phyloP scores from a whole-genome alignment of 1,140 invertebrate species.

The Spodoptera frugiperda region DNA sequence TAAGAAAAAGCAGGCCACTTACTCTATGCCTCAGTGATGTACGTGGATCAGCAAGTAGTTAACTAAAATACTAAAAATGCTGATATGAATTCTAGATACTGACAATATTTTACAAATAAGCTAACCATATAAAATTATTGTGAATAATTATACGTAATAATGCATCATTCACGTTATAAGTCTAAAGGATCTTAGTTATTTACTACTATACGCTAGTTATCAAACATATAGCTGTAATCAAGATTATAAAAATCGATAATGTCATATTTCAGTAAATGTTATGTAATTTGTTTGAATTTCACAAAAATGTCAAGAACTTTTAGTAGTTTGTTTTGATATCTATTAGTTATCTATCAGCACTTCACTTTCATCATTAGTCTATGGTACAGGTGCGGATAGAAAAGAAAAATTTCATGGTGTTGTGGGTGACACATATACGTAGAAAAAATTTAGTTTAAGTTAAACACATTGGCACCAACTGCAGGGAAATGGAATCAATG shows the following conservation, averaged over 20 bases:
- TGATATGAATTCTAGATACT: too few species aligned
- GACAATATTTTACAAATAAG: too few species aligned
- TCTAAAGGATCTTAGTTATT: too few species aligned
- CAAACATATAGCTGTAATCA: background rate
- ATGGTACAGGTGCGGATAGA: constrained; percentile 69
- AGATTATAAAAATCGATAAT: background rate
- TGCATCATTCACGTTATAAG: too few species aligned
- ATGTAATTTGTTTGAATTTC: constrained; percentile 1
- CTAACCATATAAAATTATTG: too few species aligned
- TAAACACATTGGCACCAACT: constrained; percentile 83
- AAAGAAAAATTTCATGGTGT: constrained; percentile 85
- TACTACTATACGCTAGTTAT: background rate
- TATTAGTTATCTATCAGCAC: constrained; percentile 43
- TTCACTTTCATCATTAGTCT: constrained; percentile 75
- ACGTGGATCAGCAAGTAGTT: too few species aligned
- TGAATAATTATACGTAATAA: too few species aligned
- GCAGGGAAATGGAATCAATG: constrained; percentile 93
- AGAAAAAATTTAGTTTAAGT: constrained; percentile 84
- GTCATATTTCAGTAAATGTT: background rate
- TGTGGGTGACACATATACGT: constrained; percentile 86
- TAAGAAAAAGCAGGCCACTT: constrained; percentile 10
- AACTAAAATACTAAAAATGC: too few species aligned
- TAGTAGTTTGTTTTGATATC: constrained; percentile 45
- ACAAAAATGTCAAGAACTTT: constrained; percentile 43
- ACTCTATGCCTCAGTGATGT: constrained; percentile 31